A percentile compares a stretch with the other conserved stretches of the same genome.
These are phyloP conservation scores for Xerus rutilus DNA, from an alignment of 2,797 vertebrate genomes.

Conservation along the genomic window DNA sequence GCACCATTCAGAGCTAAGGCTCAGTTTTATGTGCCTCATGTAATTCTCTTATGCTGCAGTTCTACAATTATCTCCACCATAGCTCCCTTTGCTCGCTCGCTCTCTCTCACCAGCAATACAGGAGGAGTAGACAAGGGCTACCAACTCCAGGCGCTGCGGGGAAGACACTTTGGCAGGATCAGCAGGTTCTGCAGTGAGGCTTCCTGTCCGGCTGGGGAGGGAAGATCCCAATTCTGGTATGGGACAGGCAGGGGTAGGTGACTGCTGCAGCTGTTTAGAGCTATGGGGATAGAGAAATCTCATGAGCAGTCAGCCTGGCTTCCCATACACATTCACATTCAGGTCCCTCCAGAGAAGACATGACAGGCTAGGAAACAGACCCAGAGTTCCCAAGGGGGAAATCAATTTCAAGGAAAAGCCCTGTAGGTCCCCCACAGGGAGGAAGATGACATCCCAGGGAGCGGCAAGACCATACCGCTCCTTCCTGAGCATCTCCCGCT, in stretches of 20 bases:
- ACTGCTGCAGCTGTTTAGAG: slow-evolving; percentile 93
- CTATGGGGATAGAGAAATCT: slow-evolving; percentile 84
- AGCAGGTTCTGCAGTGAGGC: slow-evolving; percentile 89
- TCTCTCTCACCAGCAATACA: slow-evolving; percentile 94
- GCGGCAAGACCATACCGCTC: slow-evolving; percentile 91
- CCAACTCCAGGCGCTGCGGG: slow-evolving; percentile 90
- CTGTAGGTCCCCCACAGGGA: slow-evolving; percentile 16
- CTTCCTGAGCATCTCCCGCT: slow-evolving; percentile 96
- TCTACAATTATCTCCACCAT: neutral
- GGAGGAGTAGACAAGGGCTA: slow-evolving; percentile 94
- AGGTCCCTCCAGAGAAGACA: neutral
- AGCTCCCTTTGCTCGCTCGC: neutral
- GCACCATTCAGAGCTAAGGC: neutral
- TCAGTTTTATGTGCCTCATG: neutral
- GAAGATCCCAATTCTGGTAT: slow-evolving; percentile 90
- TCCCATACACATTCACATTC: neutral
- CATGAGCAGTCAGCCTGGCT: neutral
- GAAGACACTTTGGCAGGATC: slow-evolving; percentile 93
- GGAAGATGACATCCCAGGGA: slow-evolving; percentile 43
- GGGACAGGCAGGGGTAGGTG: slow-evolving; percentile 84
- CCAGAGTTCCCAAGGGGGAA: neutral
- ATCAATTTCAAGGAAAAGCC: slow-evolving; percentile 38
- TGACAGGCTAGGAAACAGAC: slow-evolving; percentile 42
- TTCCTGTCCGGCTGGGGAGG: slow-evolving; percentile 86
- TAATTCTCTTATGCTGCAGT: neutral